Conservation (phyloP, 2,113 vertebrate genomes). For the Acrocephalus kingi region DNA sequence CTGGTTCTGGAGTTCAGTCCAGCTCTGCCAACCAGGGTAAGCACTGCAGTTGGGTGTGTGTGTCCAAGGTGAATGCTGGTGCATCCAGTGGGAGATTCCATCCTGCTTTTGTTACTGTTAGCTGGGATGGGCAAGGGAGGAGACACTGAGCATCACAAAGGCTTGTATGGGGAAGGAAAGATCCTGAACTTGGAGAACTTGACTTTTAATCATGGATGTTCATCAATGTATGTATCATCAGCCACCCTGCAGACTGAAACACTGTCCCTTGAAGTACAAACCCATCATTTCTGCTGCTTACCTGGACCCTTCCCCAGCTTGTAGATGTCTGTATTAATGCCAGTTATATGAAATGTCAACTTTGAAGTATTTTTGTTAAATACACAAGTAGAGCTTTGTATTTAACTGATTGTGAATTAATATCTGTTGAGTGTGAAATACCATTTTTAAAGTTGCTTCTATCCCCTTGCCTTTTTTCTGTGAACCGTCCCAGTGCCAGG, state of each 20-base stretch:
- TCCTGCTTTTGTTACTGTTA: neutral
- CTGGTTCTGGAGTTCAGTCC: neutral
- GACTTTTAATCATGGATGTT: fast-evolving
- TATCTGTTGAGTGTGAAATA: neutral
- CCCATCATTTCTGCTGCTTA: neutral
- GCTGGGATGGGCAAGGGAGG: neutral
- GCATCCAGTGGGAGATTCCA: neutral
- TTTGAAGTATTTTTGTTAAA: conserved; percentile 36
- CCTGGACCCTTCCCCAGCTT: neutral
- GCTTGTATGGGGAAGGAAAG: neutral
- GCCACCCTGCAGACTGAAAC: neutral
- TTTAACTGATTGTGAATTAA: conserved; percentile 37
- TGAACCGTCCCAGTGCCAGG: neutral
- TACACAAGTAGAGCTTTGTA: conserved; percentile 52
- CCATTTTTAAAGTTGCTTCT: conserved; percentile 24
- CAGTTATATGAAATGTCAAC: neutral
- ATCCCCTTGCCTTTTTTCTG: neutral
- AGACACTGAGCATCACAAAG: neutral
- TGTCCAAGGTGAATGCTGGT: neutral
- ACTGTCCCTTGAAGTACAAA: neutral
- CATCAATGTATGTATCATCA: fast-evolving
- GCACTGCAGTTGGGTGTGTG: neutral
- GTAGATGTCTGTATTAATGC: neutral
- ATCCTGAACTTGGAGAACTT: neutral
- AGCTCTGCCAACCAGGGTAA: neutral